Evolutionary conservation across 1,140 invertebrate genomes (phyloP).

Genomic region (Ectropis grisescens): DNA sequence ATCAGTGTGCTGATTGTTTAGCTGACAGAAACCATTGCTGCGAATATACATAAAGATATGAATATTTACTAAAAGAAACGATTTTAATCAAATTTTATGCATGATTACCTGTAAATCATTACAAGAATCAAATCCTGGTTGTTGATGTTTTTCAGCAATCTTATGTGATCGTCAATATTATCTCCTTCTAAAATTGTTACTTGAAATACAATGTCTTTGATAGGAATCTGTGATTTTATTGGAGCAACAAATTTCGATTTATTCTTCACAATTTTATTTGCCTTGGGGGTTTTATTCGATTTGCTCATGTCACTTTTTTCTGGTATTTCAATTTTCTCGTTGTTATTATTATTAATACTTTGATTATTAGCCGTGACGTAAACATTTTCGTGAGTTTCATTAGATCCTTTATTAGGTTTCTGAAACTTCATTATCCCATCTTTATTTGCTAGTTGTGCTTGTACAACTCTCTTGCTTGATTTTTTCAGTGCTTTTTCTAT

Average conservation of each 20-base stretch:
- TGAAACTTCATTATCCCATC: conserved; percentile 44
- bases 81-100: background rate
- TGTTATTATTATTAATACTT: too few relatives aligned
- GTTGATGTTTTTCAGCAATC: background rate
- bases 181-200: conserved; percentile 16
- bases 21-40: conserved; percentile 41
- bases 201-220: conserved; percentile 25
- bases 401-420: conserved; percentile 19
- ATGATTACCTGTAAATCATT: conserved; percentile 27
- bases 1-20: conserved; percentile 29
- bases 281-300: conserved; percentile 1
- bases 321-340: too few relatives aligned
- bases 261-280: conserved; percentile 8
- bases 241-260: conserved; percentile 33
- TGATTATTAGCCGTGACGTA: too few relatives aligned
- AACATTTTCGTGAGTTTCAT: conserved; percentile 1
- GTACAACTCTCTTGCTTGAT: conserved; percentile 22
- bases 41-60: conserved; percentile 1
- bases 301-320: too few relatives aligned
- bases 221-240: conserved; percentile 35
- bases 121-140: conserved; percentile 17
- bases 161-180: conserved; percentile 6
- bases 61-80: conserved; percentile 1
- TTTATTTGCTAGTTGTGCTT: conserved; percentile 38
- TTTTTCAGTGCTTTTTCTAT: conserved; percentile 5